Evolutionary conservation across 2,113 vertebrate genomes (phyloP).

Genomic region (Scytalopus superciliaris): DNA sequence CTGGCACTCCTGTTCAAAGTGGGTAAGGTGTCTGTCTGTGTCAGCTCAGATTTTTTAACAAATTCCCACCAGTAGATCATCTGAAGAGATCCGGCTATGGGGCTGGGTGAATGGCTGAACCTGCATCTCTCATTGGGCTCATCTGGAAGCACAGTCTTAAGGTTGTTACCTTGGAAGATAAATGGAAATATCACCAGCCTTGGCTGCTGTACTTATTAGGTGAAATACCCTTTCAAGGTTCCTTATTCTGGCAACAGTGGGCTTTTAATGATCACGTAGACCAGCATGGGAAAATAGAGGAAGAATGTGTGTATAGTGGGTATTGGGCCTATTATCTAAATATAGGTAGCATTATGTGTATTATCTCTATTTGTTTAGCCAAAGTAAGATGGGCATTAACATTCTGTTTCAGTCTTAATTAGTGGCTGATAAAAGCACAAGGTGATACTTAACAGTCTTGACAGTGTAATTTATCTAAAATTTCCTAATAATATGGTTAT

Average conservation of each 20-base stretch:
- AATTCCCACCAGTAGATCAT: neutral
- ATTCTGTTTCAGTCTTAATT: constrained; percentile 62
- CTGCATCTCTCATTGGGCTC: neutral
- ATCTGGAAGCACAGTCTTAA: neutral
- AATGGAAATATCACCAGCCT: neutral
- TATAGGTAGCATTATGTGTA: neutral
- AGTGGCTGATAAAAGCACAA: constrained; percentile 58
- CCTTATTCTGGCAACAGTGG: neutral
- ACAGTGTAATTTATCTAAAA: constrained; percentile 57
- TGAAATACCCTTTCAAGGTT: neutral
- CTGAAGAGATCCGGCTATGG: neutral
- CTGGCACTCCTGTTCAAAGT: neutral
- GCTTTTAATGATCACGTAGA: neutral
- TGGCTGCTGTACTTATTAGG: neutral
- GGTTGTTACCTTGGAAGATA: neutral
- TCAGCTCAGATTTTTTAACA: neutral
- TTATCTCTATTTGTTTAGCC: constrained; percentile 48
- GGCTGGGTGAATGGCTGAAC: neutral
- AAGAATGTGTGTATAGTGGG: neutral
- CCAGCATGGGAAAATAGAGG: neutral
- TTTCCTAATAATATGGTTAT: constrained; percentile 41
- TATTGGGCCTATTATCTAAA: neutral
- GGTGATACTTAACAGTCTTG: constrained; percentile 48
- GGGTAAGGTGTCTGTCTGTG: neutral
- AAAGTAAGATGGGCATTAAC: constrained; percentile 5